These are phyloP conservation scores for Aspidapion aeneum DNA, from an alignment of 2,888 invertebrate species.

Conservation along the genomic window DNA sequence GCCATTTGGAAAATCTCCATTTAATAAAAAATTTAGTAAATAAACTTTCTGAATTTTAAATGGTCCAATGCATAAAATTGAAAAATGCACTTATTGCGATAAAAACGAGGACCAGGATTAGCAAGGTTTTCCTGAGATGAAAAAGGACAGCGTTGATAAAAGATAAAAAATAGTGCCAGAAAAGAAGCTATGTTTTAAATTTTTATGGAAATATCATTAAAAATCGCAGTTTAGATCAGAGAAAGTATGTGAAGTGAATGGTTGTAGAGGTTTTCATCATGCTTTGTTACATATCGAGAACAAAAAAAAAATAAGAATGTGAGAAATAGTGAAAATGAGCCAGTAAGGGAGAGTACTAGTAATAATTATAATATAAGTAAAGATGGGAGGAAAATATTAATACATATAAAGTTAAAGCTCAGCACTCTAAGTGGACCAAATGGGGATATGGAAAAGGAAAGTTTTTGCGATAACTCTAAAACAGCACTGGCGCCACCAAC, in stretches of 20 bases:
- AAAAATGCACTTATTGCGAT: not conserved
- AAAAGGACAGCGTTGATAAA: not conserved
- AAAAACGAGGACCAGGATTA: not conserved
- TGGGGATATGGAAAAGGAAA: not conserved
- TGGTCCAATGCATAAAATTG: not conserved
- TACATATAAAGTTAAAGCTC: not conserved
- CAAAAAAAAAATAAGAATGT: not conserved
- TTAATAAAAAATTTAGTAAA: not conserved
- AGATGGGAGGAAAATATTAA: not conserved
- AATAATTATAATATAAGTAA: not conserved
- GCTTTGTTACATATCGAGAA: not conserved
- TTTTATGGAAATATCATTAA: not conserved
- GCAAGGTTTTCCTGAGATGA: not conserved
- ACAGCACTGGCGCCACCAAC: no score
- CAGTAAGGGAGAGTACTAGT: no score
- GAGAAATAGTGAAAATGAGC: no score
- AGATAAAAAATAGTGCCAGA: not conserved
- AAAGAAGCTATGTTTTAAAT: not conserved
- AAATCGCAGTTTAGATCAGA: not conserved
- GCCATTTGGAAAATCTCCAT: not conserved
- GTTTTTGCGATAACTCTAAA: no score
- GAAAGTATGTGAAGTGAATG: not conserved
- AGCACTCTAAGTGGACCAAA: not conserved
- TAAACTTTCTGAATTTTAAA: not conserved
- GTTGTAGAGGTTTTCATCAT: not conserved